A percentile compares a stretch with the other conserved stretches of the same genome.
Evolutionary conservation across 1,140 invertebrate species (phyloP).

Genomic region (Physella acuta): DNA sequence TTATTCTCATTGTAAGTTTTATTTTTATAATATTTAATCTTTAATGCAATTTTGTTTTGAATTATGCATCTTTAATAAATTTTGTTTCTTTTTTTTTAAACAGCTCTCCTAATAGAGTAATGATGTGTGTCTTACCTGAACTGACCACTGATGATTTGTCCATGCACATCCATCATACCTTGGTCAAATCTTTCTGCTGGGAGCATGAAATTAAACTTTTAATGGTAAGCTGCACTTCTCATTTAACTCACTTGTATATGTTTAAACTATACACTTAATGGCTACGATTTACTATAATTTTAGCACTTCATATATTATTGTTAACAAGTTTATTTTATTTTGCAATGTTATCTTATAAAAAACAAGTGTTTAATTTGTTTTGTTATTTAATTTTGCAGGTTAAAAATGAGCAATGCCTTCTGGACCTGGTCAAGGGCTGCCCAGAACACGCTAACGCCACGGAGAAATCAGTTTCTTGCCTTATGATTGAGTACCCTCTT

Average conservation of each 20-base stretch:
- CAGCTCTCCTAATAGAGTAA: constrained; percentile 49
- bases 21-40: not conserved
- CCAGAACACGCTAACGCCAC: not conserved
- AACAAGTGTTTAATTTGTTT: too few relatives aligned
- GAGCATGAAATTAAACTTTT: constrained; percentile 45
- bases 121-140: constrained; percentile 51
- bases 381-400: too few relatives aligned
- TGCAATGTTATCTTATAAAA: too few relatives aligned
- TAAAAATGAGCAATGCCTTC: constrained; percentile 13
- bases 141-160: constrained; percentile 37
- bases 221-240: constrained; percentile 13
- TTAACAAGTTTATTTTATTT: too few relatives aligned
- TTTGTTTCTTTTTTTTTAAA: constrained; percentile 18
- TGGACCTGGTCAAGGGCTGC: constrained; percentile 10
- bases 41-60: too few relatives aligned
- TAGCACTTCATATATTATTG: too few relatives aligned
- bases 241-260: too few relatives aligned
- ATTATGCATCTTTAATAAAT: too few relatives aligned
- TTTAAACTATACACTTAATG: too few relatives aligned
- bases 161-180: constrained; percentile 50
- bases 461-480: constrained; percentile 6
- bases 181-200: constrained; percentile 54
- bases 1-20: not conserved
- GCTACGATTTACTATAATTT: too few relatives aligned
- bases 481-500: constrained; percentile 27